Evolutionary conservation across 2,888 invertebrate genomes (phyloP), one percentile per base, ranked within the genome.

Genomic region (Thecocarcelia acutangulata): DNA sequence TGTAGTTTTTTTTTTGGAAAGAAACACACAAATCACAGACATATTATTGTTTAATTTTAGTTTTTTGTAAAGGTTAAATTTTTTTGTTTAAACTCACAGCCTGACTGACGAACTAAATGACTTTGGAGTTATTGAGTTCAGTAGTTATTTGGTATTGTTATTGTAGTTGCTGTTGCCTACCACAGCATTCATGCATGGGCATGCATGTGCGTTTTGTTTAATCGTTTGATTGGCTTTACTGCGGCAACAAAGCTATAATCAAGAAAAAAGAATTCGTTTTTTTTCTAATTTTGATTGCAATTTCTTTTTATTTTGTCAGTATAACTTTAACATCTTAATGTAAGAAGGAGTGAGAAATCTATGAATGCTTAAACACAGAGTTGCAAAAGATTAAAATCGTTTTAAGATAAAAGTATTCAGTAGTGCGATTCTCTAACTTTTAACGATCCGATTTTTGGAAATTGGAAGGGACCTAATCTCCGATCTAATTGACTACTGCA

Each of bases 151-250:
- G n/a, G 61, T 50, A 3, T 68, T 44, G 11, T 19, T 37, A 15
- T 33, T 70, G 44, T 1, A n/a, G 46, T 56, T 73, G 17, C 33
- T 73, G n/a, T n/a, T n/a, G n/a, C n/a, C n/a, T n/a, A n/a, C n/a
- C 54, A 61, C 68, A 61, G 61, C 52, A 72, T 50, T 19, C 61
- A 68, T 44, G 75, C 63, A 61, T 77, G 69, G 33, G 75, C 63
- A 61, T 77, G 69, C 63, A 58, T 72, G 78, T 78, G 72, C 64
- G 54, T 78, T 72, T 72, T 59, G 72, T 78, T 66, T 58, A 77
- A 63, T 77, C 59, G 61, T 63, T 50, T 37, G 42, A 58, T 42
- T 58, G 48, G 52, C 59, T 37, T 37, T 66, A 24, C 12, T 15
- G 1, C 37, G 33, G 28, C 12, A 58, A 46, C 28, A 19, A 56